Percentiles rank a stretch among this genome's conserved stretches.
These are phyloP conservation scores for Troglohyphantes excavatus DNA, from an alignment of 2,888 invertebrate genomes.

Conservation along the genomic window DNA sequence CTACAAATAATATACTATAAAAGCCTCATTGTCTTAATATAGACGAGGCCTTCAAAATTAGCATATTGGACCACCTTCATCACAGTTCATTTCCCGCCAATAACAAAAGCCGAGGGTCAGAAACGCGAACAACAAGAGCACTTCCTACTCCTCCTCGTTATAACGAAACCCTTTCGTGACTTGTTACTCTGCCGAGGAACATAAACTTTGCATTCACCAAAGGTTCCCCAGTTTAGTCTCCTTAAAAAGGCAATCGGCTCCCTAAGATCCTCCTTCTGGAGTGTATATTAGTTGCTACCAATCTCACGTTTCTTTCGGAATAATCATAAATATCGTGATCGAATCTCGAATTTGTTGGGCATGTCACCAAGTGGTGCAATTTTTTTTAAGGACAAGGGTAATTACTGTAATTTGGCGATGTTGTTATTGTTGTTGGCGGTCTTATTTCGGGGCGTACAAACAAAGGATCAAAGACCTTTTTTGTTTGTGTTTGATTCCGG, in stretches of 20 bases:
- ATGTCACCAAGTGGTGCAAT: neutral
- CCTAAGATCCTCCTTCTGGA: no score
- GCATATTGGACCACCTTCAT: no score
- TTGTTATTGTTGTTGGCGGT: neutral
- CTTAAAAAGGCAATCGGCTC: neutral
- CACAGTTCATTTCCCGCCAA: no score
- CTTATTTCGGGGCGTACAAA: neutral
- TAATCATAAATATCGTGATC: neutral
- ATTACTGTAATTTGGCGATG: constrained; percentile 7
- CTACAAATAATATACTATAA: no score
- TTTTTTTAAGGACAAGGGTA: constrained; percentile 22
- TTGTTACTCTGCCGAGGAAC: neutral
- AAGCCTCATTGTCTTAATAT: no score
- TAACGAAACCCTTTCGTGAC: neutral
- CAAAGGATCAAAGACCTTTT: neutral
- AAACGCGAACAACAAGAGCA: neutral
- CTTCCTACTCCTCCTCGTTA: neutral
- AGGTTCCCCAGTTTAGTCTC: neutral
- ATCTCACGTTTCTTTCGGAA: neutral
- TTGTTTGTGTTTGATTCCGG: neutral
- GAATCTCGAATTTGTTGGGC: neutral
- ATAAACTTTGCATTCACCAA: neutral
- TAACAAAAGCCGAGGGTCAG: neutral
- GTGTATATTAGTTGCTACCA: neutral
- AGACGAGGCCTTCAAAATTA: no score